These are phyloP conservation scores for Adela reaumurella DNA, from an alignment of 2,888 invertebrate genomes.

Conservation along the genomic window DNA sequence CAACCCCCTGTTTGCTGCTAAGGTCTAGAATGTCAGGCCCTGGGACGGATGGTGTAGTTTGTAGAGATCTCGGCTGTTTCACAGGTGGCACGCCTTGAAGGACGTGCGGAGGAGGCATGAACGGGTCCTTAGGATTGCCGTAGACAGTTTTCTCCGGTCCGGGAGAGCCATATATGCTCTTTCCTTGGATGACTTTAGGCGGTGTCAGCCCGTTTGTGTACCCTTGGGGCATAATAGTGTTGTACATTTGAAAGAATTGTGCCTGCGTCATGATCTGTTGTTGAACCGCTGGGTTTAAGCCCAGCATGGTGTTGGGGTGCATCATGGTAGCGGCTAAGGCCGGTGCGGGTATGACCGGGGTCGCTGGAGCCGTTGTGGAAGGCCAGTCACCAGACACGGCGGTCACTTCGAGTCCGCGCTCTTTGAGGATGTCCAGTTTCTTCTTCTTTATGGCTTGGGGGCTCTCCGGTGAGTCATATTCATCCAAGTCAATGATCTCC, in stretches of 20 bases:
- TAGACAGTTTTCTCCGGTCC: conserved; percentile 63
- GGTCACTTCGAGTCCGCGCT: conserved; percentile 73
- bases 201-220: conserved; percentile 34
- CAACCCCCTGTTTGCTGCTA: conserved; percentile 44
- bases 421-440: conserved; percentile 71
- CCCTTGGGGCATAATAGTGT: conserved; percentile 26
- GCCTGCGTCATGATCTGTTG: conserved; percentile 50
- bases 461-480: conserved; percentile 37
- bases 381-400: conserved; percentile 48
- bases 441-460: conserved; percentile 57
- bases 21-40: conserved; percentile 63
- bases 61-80: conserved; percentile 22
- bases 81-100: conserved; percentile 40
- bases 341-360: neutral
- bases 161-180: conserved; percentile 59
- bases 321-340: conserved; percentile 20
- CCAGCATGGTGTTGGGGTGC: conserved; percentile 20
- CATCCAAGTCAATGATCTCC: conserved; percentile 63
- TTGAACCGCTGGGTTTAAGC: conserved; percentile 35
- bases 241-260: conserved; percentile 40
- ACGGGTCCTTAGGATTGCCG: conserved; percentile 69
- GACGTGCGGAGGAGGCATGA: conserved; percentile 52
- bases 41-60: conserved; percentile 21
- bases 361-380: neutral
- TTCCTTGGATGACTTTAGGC: conserved; percentile 61